phyloP scores from a whole-genome alignment of 2,797 vertebrate species.

The Ficedula albicollis region DNA sequence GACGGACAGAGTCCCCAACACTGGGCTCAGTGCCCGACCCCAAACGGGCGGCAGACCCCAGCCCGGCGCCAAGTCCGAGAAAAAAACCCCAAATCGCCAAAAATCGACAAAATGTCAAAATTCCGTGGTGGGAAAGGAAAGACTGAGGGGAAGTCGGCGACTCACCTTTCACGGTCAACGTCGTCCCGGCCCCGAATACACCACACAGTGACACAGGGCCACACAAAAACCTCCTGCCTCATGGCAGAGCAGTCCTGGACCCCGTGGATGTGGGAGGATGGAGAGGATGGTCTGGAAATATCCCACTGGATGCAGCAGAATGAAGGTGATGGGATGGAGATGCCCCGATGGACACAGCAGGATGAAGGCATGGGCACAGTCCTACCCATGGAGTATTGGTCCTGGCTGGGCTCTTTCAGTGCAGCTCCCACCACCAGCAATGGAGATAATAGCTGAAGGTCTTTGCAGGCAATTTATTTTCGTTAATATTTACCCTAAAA shows the following conservation, averaged over 20 bases:
- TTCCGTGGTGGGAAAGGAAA: not conserved
- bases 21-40: fast-evolving
- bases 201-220: slow-evolving; percentile 18
- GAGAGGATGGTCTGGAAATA: not conserved
- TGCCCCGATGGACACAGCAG: fast-evolving
- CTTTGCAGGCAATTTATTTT: not conserved
- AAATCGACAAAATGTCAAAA: not conserved
- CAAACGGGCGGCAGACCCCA: fast-evolving
- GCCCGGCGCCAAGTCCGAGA: not conserved
- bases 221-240: slow-evolving; percentile 2
- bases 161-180: not conserved
- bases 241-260: not conserved
- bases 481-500: not conserved
- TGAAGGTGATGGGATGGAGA: not conserved
- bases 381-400: not conserved
- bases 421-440: not conserved
- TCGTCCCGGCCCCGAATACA: not conserved
- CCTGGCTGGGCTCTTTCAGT: not conserved
- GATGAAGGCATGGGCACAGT: not conserved
- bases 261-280: not conserved
- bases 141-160: slow-evolving; percentile 1
- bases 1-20: fast-evolving
- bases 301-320: not conserved
- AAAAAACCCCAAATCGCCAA: not conserved
- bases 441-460: not conserved